Base-by-base conservation (phyloP, 1,140 invertebrate species). In the Penaeus japonicus region DNA sequence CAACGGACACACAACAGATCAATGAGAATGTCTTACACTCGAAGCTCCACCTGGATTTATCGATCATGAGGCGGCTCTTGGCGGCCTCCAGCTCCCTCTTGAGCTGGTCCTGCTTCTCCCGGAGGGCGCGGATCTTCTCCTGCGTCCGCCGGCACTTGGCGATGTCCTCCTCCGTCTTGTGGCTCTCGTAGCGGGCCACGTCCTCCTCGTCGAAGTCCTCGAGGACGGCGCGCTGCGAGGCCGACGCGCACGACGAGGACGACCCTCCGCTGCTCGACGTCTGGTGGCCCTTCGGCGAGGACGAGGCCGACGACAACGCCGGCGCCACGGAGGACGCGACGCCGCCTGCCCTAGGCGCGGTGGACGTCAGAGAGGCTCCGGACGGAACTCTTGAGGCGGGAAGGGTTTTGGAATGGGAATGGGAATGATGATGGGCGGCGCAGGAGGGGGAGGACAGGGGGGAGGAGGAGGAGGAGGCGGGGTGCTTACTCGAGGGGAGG, bases 41-140 rank as follows among this genome's bases (percentile, higher is more conserved):
- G 92, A 94, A 95, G 90, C 93, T 94, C 94, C 94, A 95, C 82
- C 93, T 93, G 47, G 92, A 91, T 62, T 93, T 92, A 65, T 94
- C 93, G 89, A 95, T 92, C 92, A 94, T 93, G 84, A 94, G 92
- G 91, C 94, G 90, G 0, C 57, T 79, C 82, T 90, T 90, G 0
- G 90, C 92, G 18, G 92, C 91, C 55, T 92, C 91, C 17, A 95
- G 91, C 90, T 94, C 94, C 65, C 92, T 91, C 88, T 94, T 94
- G 91, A 94, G 93, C 91, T 93, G 92, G 89, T 88, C 93, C 91
- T 94, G 94, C 91, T 93, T 93, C 90, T 92, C 92, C 87, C 93
- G 92, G 87, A 94, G 93, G 90, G 92, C 93, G 92, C 92, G 92
- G 89, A 94, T 94, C 92, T 91, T 92, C 91, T 92, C 93, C 92